Conservation (phyloP, 2,113 vertebrate genomes). For the Pterocles orientalis region DNA sequence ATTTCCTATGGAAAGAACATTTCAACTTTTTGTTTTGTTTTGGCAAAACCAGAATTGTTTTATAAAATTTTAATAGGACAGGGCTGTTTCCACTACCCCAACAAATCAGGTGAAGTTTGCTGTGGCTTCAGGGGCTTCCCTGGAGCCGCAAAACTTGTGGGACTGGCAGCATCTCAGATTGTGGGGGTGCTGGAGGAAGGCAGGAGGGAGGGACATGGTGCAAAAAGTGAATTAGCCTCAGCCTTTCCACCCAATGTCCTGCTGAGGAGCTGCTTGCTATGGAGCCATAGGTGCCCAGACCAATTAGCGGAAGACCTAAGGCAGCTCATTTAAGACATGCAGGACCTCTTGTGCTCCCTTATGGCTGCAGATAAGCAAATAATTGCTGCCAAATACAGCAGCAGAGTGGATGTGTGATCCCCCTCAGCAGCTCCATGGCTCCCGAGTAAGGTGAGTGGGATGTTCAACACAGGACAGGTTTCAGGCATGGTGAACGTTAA, state of each 20-base stretch:
- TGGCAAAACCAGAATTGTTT: not conserved
- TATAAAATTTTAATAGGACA: not conserved
- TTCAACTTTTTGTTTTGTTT: not conserved
- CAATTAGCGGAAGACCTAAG: not conserved
- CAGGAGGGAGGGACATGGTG: no score
- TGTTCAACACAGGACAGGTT: not conserved
- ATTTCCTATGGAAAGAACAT: not conserved
- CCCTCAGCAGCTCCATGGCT: not conserved
- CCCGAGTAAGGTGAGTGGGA: not conserved
- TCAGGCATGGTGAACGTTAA: not conserved
- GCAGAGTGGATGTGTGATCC: not conserved
- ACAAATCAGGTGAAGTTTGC: not conserved
- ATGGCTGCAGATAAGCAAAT: not conserved
- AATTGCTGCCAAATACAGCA: not conserved
- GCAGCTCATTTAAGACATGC: accelerated
- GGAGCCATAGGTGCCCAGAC: accelerated
- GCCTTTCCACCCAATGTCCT: not conserved
- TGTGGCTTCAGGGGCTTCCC: not conserved
- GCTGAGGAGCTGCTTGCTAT: not conserved
- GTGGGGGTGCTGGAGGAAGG: not conserved
- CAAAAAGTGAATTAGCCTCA: not conserved
- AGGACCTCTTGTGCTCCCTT: not conserved
- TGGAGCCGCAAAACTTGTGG: not conserved
- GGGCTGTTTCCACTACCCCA: not conserved
- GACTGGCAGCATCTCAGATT: not conserved